Evolutionary conservation across 1,140 invertebrate genomes (phyloP), one percentile per base, ranked within the genome.

Genomic region (Eufriesea mexicana): DNA sequence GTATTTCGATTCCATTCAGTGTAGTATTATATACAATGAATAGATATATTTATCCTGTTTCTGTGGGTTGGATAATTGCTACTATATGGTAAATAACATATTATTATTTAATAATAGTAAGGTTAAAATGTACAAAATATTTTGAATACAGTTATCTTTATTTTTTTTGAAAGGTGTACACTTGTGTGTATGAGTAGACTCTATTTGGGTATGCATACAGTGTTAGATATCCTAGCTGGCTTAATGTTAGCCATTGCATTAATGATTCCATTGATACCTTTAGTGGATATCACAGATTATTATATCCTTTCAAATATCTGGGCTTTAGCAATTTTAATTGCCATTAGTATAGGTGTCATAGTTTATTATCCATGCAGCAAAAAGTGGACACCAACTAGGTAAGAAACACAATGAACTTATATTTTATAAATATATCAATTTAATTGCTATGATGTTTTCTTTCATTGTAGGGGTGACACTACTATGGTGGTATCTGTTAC

Each of bases 131-230:
- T 67, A 70, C 6, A 66, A 73, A 57, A 59, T 28, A 49, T 68
- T 70, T 71, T 45, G 67, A 62, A 45, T 70, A 68, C 73, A 72
- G 62, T 16, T 72, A 79, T 81, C 42, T 68, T 23, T 42, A 28
- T 85, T 20, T 47, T 35, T 49, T 61, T 85, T 89, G 88, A 12
- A 76, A 94, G 96, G 97, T 98, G 97, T 92, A 91, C 95, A 59
- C 91, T 98, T 25, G 96, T 99, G 66, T 98, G 97, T 92, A 93
- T 96, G 28, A 98, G 98, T 92, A 95, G 98, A 90, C 91, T 99
- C 8, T 99, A 99, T 93, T 95, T 99, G 47, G 98, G 98, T 87
- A 99, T 99, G 98, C 98, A 99, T 92, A 97, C 97, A 83, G 96
- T 98, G 75, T 93, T 98, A 92, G 98, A 98, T 90, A 95, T 98